Percentiles rank a stretch among this genome's conserved stretches.
Conservation (phyloP, 37 sponge, comb jelly and placozoan genomes). For the Chondrosia reniformis region DNA sequence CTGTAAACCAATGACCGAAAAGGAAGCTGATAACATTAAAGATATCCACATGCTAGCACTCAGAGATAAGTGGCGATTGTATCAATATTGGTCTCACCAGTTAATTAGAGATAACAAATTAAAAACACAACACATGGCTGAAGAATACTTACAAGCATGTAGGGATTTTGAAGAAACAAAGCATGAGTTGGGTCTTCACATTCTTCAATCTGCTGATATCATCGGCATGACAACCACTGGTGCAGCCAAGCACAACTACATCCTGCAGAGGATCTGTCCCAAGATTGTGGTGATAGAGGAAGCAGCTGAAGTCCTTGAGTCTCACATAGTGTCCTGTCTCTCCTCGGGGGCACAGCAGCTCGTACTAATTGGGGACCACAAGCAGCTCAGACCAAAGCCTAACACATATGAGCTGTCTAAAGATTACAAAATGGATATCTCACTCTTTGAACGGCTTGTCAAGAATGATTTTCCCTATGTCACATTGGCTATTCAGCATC, state of each 20-base stretch:
- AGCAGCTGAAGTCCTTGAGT: conserved; percentile 90
- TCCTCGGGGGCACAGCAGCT: conserved; percentile 76
- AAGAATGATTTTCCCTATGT: conserved; percentile 28
- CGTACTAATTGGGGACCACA: conserved; percentile 91
- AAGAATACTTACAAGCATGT: conserved; percentile 21
- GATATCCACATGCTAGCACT: conserved; percentile 26
- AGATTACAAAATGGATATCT: conserved; percentile 66
- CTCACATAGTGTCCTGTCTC: conserved; percentile 78
- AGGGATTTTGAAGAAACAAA: conserved; percentile 23
- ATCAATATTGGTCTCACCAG: conserved; percentile 49
- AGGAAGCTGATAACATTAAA: conserved; percentile 25
- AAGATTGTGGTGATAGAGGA: conserved; percentile 91
- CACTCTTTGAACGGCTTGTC: conserved; percentile 84
- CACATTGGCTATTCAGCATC: conserved; percentile 61
- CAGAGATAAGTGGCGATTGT: conserved; percentile 46
- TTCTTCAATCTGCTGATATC: conserved; percentile 50
- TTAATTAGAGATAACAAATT: conserved; percentile 5
- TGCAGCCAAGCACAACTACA: conserved; percentile 69
- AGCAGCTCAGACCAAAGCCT: conserved; percentile 84
- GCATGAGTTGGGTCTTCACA: conserved; percentile 23
- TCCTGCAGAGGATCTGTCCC: conserved; percentile 56
- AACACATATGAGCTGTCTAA: conserved; percentile 65
- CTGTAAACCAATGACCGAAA: conserved; percentile 36
- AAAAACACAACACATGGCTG: not conserved
- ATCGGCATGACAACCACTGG: conserved; percentile 96